Conservation (phyloP, 2,888 invertebrate species). For the Horisme vitalbata region DNA sequence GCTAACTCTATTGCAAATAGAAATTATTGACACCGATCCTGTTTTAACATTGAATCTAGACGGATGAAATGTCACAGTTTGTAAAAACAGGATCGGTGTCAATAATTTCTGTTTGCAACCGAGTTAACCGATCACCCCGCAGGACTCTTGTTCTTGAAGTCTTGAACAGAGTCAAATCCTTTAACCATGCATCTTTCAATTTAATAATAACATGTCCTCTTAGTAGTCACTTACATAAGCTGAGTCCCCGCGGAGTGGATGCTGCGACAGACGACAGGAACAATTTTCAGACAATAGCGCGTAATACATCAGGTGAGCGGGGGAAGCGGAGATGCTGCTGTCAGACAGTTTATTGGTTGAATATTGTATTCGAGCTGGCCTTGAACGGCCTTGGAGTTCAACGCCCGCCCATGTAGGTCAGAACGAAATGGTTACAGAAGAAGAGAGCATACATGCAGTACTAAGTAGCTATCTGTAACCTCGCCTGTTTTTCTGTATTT, state of each 20-base stretch:
- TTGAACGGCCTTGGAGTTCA: slow-evolving; percentile 21
- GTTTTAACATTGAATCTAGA: no score
- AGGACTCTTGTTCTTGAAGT: no score
- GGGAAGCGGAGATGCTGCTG: slow-evolving; percentile 12
- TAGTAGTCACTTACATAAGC: background rate
- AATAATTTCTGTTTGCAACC: no score
- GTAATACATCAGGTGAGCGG: slow-evolving; percentile 20
- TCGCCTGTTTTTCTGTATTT: no score
- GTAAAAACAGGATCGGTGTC: no score
- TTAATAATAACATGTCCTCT: background rate
- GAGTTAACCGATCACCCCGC: no score
- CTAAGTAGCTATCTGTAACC: no score
- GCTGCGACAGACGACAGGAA: slow-evolving; percentile 10
- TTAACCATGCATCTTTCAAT: background rate
- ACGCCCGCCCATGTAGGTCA: slow-evolving; percentile 4
- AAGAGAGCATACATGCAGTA: background rate
- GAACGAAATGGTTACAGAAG: background rate
- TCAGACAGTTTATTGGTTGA: slow-evolving; percentile 18
- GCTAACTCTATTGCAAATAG: no score
- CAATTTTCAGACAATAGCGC: slow-evolving; percentile 18
- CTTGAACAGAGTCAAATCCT: no score
- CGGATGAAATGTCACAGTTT: no score
- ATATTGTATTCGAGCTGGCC: slow-evolving; percentile 16
- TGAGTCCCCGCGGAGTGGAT: slow-evolving; percentile 11
- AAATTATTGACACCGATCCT: no score